These are phyloP conservation scores for Drosophila mercatorum DNA, from an alignment of 2,888 invertebrate species.

Conservation along the genomic window DNA sequence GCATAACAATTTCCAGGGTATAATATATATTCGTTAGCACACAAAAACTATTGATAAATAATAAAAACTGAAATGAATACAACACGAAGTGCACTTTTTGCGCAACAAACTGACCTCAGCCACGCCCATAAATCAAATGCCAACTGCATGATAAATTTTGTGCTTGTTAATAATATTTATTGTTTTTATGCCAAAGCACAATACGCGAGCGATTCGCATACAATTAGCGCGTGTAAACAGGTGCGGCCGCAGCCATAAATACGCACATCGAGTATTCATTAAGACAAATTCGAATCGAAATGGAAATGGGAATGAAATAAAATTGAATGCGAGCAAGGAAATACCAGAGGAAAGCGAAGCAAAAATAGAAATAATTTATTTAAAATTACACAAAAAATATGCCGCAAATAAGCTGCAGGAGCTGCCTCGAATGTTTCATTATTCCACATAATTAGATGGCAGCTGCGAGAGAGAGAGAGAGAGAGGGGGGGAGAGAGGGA, in stretches of 20 bases:
- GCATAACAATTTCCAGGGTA: neutral
- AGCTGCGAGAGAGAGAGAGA: neutral
- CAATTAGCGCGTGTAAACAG: conserved; percentile 31
- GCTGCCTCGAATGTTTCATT: conserved; percentile 51
- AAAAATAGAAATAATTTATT: conserved; percentile 22
- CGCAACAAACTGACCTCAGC: conserved; percentile 24
- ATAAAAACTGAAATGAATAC: conserved; percentile 46
- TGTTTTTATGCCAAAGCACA: conserved; percentile 23
- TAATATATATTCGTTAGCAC: neutral
- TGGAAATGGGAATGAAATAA: neutral
- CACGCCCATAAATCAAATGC: conserved; percentile 38
- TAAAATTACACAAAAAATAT: conserved; percentile 20
- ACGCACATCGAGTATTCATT: neutral
- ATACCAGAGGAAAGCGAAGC: neutral
- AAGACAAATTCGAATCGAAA: neutral
- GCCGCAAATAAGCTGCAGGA: conserved; percentile 10
- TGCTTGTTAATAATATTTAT: conserved; percentile 42
- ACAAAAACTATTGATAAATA: conserved; percentile 52
- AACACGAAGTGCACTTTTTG: conserved; percentile 11
- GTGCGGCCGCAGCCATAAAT: conserved; percentile 6
- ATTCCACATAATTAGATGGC: conserved; percentile 66
- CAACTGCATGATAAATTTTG: conserved; percentile 17
- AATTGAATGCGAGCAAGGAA: neutral
- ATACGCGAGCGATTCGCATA: conserved; percentile 25
- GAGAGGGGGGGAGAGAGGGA: conserved; percentile 13